Percentiles rank a stretch among this genome's conserved stretches.
Evolutionary conservation across 1,140 invertebrate genomes (phyloP).

Genomic region (Ceratina japonica): DNA sequence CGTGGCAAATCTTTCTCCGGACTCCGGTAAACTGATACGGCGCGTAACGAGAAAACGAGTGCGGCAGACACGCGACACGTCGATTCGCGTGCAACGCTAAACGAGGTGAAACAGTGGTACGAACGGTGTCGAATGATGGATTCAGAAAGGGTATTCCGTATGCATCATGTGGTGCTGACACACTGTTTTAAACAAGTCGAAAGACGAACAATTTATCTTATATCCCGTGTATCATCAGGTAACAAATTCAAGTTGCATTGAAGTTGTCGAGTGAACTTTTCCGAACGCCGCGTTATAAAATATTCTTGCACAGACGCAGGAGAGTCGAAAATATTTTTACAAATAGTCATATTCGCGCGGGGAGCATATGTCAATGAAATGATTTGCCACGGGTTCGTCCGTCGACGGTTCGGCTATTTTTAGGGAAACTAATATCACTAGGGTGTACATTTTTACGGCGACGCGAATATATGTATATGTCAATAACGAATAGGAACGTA

Average conservation of each 20-base stretch:
- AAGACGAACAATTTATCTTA: conserved; percentile 17
- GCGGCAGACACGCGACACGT: background rate
- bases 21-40: background rate
- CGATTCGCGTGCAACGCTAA: conserved; percentile 1
- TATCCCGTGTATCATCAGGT: conserved; percentile 15
- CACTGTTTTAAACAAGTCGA: conserved; percentile 40
- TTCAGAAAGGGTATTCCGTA: background rate
- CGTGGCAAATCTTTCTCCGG: conserved; percentile 61
- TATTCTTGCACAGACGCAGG: conserved; percentile 23
- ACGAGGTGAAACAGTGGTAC: background rate
- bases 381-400: conserved; percentile 61
- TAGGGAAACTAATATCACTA: conserved; percentile 62
- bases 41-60: background rate
- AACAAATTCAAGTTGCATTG: conserved; percentile 26
- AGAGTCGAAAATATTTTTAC: conserved; percentile 39
- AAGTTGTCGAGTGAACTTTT: conserved; percentile 25
- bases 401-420: conserved; percentile 48
- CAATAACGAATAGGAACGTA: conserved; percentile 60
- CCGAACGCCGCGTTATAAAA: background rate
- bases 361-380: conserved; percentile 43
- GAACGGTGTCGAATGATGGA: background rate
- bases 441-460: conserved; percentile 60
- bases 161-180: conserved; percentile 40
- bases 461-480: conserved; percentile 44
- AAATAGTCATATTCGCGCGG: conserved; percentile 20